Evolutionary conservation across 2,113 vertebrate genomes (phyloP).

Genomic region (Thunnus thynnus): DNA sequence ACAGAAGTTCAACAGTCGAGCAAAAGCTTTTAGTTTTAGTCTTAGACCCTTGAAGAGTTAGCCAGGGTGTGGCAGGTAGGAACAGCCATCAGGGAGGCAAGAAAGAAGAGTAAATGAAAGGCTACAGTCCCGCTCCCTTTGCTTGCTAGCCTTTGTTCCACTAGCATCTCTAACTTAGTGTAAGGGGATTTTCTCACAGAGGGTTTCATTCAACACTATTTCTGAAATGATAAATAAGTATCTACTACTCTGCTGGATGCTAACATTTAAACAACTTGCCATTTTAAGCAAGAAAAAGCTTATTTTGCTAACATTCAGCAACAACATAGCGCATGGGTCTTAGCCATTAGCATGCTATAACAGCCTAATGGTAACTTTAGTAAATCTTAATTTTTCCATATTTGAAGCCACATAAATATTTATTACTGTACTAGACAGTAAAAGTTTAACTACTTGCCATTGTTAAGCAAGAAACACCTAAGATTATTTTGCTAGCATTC

Average conservation of each 20-base stretch:
- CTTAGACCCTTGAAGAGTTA: not conserved
- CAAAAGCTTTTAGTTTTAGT: conserved; percentile 13
- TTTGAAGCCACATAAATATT: not conserved
- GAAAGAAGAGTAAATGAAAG: not conserved
- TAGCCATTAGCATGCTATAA: not conserved
- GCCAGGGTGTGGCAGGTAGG: not conserved
- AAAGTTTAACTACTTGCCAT: too few species aligned
- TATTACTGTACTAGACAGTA: too few species aligned
- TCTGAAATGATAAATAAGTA: too few species aligned
- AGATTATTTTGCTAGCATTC: not conserved
- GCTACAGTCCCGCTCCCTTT: not conserved
- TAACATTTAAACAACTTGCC: too few species aligned
- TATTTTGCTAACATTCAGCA: not conserved
- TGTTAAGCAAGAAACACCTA: not conserved
- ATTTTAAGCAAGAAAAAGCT: too few species aligned
- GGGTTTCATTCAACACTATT: too few species aligned
- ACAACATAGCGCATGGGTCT: too few species aligned
- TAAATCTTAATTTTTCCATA: too few species aligned
- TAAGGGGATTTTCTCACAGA: too few species aligned
- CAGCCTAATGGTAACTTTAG: too few species aligned
- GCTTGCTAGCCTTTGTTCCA: conserved; percentile 15
- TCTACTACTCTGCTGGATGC: too few species aligned
- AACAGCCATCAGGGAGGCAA: not conserved
- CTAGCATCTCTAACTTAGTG: not conserved
- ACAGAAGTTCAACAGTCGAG: not conserved